phyloP scores from a whole-genome alignment of 2,797 vertebrate species.

The Crenichthys baileyi region DNA sequence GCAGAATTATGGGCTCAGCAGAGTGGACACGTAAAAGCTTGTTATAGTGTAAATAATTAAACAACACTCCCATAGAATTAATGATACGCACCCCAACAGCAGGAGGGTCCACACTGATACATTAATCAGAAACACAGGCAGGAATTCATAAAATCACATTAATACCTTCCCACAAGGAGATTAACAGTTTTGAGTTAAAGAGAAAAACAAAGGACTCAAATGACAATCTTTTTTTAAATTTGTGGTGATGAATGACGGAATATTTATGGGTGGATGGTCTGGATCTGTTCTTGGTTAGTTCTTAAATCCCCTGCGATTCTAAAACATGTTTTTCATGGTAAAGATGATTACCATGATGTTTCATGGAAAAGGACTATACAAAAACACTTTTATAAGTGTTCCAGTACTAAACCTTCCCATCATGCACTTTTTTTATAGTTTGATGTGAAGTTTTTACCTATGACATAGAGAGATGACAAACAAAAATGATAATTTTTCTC shows the following conservation, averaged over 20 bases:
- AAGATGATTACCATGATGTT: too few relatives aligned
- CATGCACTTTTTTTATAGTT: background rate
- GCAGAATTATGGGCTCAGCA: conserved; percentile 9
- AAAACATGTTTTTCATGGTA: too few relatives aligned
- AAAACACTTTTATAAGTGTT: background rate
- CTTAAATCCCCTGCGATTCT: conserved; percentile 34
- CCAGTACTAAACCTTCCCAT: background rate
- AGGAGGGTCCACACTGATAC: conserved; percentile 29
- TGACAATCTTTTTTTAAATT: conserved; percentile 59
- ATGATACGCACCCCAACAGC: conserved; percentile 22
- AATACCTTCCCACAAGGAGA: conserved; percentile 71
- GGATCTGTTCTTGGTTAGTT: conserved; percentile 24
- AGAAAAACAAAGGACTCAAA: conserved; percentile 59
- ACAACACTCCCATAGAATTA: conserved; percentile 20
- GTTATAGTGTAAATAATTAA: conserved; percentile 21
- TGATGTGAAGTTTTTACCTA: too few relatives aligned
- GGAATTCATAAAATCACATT: conserved; percentile 80
- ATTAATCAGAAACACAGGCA: conserved; percentile 71
- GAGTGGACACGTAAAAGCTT: conserved; percentile 7
- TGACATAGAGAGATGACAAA: too few relatives aligned
- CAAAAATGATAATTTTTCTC: too few relatives aligned
- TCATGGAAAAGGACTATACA: too few relatives aligned
- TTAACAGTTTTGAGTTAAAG: conserved; percentile 67
- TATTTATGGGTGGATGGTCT: conserved; percentile 31
- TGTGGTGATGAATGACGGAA: conserved; percentile 52